These are phyloP conservation scores for Nasonia longicornis DNA, from an alignment of 1,140 invertebrate species.

Conservation along the genomic window DNA sequence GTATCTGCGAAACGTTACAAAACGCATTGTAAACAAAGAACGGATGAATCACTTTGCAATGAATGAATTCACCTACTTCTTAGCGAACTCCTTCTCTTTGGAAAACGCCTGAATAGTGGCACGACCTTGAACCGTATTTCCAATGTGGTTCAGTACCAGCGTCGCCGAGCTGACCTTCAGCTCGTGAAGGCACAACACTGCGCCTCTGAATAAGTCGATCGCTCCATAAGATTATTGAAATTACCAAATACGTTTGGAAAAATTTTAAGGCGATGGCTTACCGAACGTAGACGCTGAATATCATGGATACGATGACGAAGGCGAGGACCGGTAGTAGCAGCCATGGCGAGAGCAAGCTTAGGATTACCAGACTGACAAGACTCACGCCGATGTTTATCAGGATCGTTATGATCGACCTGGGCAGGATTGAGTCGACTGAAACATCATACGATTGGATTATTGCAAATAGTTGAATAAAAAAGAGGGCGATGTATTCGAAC, in stretches of 20 bases:
- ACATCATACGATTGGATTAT: background rate
- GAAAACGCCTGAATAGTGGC: conserved; percentile 52
- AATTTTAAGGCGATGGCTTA: background rate
- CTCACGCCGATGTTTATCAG: conserved; percentile 51
- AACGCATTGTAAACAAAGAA: background rate
- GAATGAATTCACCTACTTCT: conserved; percentile 45
- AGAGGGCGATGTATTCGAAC: background rate
- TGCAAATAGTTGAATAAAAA: background rate
- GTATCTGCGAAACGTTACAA: conserved; percentile 40
- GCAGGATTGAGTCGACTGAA: conserved; percentile 50
- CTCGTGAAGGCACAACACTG: conserved; percentile 48
- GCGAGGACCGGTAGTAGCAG: conserved; percentile 17
- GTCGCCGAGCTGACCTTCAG: conserved; percentile 47
- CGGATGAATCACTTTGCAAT: background rate
- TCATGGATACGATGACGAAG: background rate
- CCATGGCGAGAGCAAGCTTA: conserved; percentile 10
- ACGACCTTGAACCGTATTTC: conserved; percentile 50
- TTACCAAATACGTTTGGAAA: background rate
- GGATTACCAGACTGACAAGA: conserved; percentile 46
- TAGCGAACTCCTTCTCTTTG: conserved; percentile 53
- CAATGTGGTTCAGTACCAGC: conserved; percentile 50
- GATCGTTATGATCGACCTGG: conserved; percentile 49
- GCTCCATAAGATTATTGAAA: background rate
- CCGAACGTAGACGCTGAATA: conserved; percentile 27
- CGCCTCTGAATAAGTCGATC: conserved; percentile 38